phyloP scores from a whole-genome alignment of 2,113 vertebrate genomes.

The Callocephalon fimbriatum region DNA sequence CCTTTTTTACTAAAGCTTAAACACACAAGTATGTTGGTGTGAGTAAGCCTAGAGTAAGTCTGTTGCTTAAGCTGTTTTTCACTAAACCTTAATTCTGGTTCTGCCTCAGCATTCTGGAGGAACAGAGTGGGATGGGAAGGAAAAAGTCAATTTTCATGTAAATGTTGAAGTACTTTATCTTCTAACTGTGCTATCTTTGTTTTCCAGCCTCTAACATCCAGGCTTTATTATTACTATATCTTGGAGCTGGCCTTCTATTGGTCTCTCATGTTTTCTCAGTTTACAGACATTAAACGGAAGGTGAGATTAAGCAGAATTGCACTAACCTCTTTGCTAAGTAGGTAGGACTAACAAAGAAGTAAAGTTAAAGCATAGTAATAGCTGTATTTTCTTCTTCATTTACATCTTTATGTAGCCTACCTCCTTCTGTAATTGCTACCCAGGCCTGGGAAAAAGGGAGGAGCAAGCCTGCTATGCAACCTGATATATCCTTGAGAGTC shows the following conservation, averaged over 20 bases:
- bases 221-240: slow-evolving; percentile 91
- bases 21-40: not conserved
- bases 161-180: not conserved
- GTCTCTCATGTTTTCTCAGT: slow-evolving; percentile 98
- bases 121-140: not conserved
- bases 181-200: slow-evolving; percentile 29
- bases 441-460: not conserved
- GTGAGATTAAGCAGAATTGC: slow-evolving; percentile 76
- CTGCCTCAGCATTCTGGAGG: not conserved
- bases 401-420: not conserved
- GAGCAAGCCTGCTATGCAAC: not conserved
- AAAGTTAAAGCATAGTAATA: not conserved
- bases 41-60: not conserved
- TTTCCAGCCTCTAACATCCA: slow-evolving; percentile 86
- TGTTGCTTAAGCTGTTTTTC: not conserved
- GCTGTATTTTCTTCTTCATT: not conserved
- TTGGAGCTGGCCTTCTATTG: slow-evolving; percentile 94
- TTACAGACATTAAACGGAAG: slow-evolving; percentile 97
- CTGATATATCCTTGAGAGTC: not conserved
- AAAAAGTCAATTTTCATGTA: not conserved
- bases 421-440: not conserved
- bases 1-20: not conserved
- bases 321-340: not conserved
- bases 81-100: not conserved
- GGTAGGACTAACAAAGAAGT: not conserved